These are phyloP conservation scores for Perdix hodgsoniae DNA, from an alignment of 2,797 vertebrate species.

Conservation along the genomic window DNA sequence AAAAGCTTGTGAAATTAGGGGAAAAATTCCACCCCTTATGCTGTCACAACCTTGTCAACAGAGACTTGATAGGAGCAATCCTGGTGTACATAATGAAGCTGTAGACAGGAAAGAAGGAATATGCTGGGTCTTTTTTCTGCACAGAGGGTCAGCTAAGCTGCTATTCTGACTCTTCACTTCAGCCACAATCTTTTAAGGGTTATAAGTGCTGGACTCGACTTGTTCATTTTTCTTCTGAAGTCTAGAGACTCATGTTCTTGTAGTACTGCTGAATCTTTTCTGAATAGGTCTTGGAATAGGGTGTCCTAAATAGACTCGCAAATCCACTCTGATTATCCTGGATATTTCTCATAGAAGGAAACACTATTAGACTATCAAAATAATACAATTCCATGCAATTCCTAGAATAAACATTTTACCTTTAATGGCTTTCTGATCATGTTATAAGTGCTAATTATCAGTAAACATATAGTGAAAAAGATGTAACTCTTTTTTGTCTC, in stretches of 20 bases:
- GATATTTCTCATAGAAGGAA: not conserved
- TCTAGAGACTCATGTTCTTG: fast-evolving
- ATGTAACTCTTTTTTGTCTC: not conserved
- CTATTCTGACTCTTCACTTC: not conserved
- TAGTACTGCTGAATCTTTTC: not conserved
- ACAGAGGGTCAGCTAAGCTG: not conserved
- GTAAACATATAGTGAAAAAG: not conserved
- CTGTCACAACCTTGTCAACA: not conserved
- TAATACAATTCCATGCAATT: not conserved
- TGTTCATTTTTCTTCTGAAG: not conserved
- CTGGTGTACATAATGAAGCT: not conserved
- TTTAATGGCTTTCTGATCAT: too few relatives aligned
- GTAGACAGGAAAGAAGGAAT: not conserved
- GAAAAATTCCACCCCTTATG: not conserved
- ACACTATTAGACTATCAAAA: not conserved
- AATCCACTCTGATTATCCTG: not conserved
- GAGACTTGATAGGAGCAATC: not conserved
- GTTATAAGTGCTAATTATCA: not conserved
- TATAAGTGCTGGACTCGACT: not conserved
- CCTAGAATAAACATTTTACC: not conserved
- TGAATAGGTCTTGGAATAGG: not conserved
- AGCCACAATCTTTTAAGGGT: not conserved
- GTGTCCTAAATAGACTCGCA: not conserved
- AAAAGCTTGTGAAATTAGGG: not conserved
- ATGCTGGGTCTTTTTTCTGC: not conserved